Evolutionary conservation across 1,140 invertebrate species (phyloP), one percentile per base, ranked within the genome.

Genomic region (Zaprionus inermis): DNA sequence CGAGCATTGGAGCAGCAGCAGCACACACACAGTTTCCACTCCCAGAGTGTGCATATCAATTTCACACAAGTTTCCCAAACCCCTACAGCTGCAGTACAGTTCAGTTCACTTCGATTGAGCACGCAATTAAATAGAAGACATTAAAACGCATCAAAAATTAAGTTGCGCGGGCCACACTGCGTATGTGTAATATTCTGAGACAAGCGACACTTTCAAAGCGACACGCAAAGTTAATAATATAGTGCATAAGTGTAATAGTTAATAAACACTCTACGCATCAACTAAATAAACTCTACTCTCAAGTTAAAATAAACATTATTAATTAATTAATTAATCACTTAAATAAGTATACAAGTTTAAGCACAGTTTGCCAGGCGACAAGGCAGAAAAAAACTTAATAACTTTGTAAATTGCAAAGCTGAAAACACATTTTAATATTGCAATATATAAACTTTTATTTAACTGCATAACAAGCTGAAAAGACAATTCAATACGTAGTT

Each of bases 21-120:
- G n/a, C 59, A 41, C 55, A 69, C 34, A 58, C 41, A 32, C 56
- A 16, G 9, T 24, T n/a, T 12, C 4, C n/a, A 58, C 38, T 59
- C 59, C 71, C n/a, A 44, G 65, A 18, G 38, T 60, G 41, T 61
- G 58, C 57, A 60, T 49, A 44, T 60, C 28, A 44, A 60, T 61
- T 61, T 10, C 59, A 51, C 10, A n/a, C 51, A 51, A 22, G 28
- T 32, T 60, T 30, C n/a, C 38, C 38, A 28, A 5, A 5, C 24
- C 24, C 24, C 24, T 4, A 0, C 38, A 38, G 36, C 36, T 14
- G 5, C 14, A 38, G 14, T n/a, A n/a, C n/a, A n/a, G n/a, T n/a
- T n/a, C n/a, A 46, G 41, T 11, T 11, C 41, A 49, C 16, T 41
- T n/a, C 14, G 20, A 34, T 58, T 58, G 56, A 28, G 46, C 38